phyloP scores from a whole-genome alignment of 2,797 vertebrate species.

The Neomorphus geoffroyi region DNA sequence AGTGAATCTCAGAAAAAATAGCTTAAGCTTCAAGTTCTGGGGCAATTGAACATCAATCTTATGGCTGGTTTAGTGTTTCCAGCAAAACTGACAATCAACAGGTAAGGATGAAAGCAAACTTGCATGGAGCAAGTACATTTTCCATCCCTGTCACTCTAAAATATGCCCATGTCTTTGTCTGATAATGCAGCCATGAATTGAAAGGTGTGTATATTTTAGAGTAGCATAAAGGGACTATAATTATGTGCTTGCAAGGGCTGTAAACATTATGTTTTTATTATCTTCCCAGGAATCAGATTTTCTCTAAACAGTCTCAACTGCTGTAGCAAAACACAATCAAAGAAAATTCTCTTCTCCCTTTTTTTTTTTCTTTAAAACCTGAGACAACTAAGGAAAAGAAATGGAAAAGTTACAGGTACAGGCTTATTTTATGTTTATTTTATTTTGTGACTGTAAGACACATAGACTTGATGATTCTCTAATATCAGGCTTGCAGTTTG shows the following conservation, averaged over 20 bases:
- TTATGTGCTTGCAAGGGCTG: slow-evolving; percentile 35
- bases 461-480: neutral
- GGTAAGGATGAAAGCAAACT: neutral
- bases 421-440: slow-evolving; percentile 5
- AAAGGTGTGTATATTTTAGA: slow-evolving; percentile 11
- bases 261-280: slow-evolving; percentile 32
- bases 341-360: neutral
- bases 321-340: slow-evolving; percentile 22
- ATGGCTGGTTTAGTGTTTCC: neutral
- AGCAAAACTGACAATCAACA: neutral
- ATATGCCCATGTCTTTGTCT: neutral
- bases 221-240: slow-evolving; percentile 37
- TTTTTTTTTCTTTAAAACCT: slow-evolving; percentile 15
- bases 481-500: neutral
- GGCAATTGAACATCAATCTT: neutral
- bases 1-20: neutral
- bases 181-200: neutral
- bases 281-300: slow-evolving; percentile 28
- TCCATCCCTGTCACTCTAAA: neutral
- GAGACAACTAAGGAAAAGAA: neutral
- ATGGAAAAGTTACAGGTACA: neutral
- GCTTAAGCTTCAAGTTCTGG: neutral
- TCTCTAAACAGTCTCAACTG: slow-evolving; percentile 10
- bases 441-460: neutral
- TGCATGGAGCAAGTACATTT: neutral